Evolutionary conservation across 2,888 invertebrate species (phyloP).

Genomic region (Phalangium opilio): DNA sequence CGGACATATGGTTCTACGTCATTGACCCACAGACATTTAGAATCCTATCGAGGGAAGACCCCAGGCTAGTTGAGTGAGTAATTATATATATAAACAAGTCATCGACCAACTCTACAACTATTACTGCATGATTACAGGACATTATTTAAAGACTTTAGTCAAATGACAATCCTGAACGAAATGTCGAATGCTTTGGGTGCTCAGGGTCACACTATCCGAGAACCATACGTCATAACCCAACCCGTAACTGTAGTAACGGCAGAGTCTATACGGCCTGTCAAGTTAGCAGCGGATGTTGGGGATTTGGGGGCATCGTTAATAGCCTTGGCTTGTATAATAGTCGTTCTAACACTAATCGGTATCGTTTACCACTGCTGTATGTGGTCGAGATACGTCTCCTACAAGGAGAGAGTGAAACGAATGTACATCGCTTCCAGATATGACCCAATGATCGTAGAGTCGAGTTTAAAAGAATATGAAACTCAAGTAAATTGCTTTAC

Average conservation of each 20-base stretch:
- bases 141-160: conserved; percentile 41
- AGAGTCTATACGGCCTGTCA: conserved; percentile 9
- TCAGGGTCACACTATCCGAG: conserved; percentile 49
- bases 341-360: conserved; percentile 69
- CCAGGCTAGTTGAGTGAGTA: conserved; percentile 39
- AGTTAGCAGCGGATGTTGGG: conserved; percentile 16
- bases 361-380: conserved; percentile 86
- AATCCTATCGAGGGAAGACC: conserved; percentile 55
- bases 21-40: conserved; percentile 60
- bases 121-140: conserved; percentile 30
- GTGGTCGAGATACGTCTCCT: conserved; percentile 80
- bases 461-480: conserved; percentile 78
- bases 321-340: conserved; percentile 72
- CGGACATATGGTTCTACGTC: conserved; percentile 75
- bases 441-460: conserved; percentile 53
- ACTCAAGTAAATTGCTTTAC: conserved; percentile 49
- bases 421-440: conserved; percentile 57
- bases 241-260: conserved; percentile 8
- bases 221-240: conserved; percentile 34
- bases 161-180: conserved; percentile 32
- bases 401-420: conserved; percentile 62
- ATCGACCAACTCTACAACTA: neutral
- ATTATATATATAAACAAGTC: neutral
- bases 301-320: conserved; percentile 46
- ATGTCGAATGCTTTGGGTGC: conserved; percentile 51